Base-by-base conservation (phyloP, 2,113 vertebrate genomes). In the Natator depressus region DNA sequence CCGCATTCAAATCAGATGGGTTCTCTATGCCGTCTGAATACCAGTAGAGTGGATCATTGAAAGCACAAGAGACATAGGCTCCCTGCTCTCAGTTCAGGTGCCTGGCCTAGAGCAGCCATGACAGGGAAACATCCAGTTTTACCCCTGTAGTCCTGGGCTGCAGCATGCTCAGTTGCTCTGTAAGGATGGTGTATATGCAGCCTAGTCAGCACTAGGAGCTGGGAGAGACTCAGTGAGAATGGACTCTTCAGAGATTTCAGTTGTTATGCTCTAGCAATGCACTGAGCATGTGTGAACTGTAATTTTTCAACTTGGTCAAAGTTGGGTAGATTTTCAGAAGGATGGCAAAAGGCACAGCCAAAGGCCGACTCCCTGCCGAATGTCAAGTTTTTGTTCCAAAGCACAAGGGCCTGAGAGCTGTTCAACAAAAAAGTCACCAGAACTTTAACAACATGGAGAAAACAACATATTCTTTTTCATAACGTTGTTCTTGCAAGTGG, bases 381-480 rank as follows among this genome's bases (percentile, higher is more conserved):
- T 80, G 42, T 6, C 25, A 6, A 17, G 80, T 19, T 42, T 5
- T 29, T 65, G 35, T 38, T 89, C 87, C 80, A 62, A 84, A 85
- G 20, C 5, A 19, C 1, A 0, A 3, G n/a, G 6, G 20, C 20
- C 46, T 1, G 8, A 13, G 80, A 11, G 8, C 2, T 55, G 59
- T 31, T 49, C 5, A 24, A 54, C 51, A 81, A 80, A 80, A 51
- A n/a, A 5, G 20, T n/a, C 20, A 38, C 10, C 24, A 38, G 82
- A 78, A 9, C 1, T 82, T 75, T 46, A 0, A 17, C 14, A 76
- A 80, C 2, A 51, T 1, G 1, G 59, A 38, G 1, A 49, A 91
- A 93, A 4, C 16, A 69, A 53, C 17, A 65, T 31, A n/a, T 65
- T 35, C 17, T 89, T 90, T 78, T 50, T 11, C 2, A 5, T 47